Evolutionary conservation across 2,797 vertebrate species (phyloP), one percentile per base, ranked within the genome.

Genomic region (Squalus acanthias): DNA sequence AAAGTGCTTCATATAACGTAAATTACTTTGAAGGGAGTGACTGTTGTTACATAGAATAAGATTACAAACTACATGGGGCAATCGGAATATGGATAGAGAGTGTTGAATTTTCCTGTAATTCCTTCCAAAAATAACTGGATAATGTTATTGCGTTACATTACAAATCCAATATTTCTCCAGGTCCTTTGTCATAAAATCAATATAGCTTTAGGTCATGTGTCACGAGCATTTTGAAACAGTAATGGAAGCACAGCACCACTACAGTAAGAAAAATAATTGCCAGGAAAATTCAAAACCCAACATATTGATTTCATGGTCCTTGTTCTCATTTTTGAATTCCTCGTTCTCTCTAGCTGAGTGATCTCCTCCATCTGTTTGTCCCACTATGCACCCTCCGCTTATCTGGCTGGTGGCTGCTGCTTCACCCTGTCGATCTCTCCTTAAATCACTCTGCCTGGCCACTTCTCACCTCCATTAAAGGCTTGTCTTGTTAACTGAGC

Each of bases 141-240:
- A 69, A 93, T 93, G 91, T 93, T 93, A 93, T 93, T 46, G 20
- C 3, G 65, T 93, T 93, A 93, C 20, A 93, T 93, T 93, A 69
- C 91, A 93, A 93, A 93, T 69, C 91, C 91, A 93, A 69, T 93
- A 93, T 93, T 69, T n/a, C n/a, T 67, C n/a, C 33, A 93, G 65
- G n/a, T 69, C n/a, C 2, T 93, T 93, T 69, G 91, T 93, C 63
- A 93, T 67, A 67, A 93, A 69, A 93, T 93, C 91, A 69, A 93
- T 93, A 93, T 46, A 93, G 65, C 63, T 93, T 93, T 24, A 67
- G 91, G 63, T 69, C 65, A 93, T 93, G 20, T n/a, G 91, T 93
- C 65, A 93, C 91, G 46, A 93, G n/a, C 1, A 69, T 69, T 93
- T 69, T 69, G 15, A 69, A 93, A 67, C 65, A 69, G 91, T 39